These are phyloP conservation scores for Heliothis virescens DNA, from an alignment of 1,140 invertebrate species.

Conservation along the genomic window DNA sequence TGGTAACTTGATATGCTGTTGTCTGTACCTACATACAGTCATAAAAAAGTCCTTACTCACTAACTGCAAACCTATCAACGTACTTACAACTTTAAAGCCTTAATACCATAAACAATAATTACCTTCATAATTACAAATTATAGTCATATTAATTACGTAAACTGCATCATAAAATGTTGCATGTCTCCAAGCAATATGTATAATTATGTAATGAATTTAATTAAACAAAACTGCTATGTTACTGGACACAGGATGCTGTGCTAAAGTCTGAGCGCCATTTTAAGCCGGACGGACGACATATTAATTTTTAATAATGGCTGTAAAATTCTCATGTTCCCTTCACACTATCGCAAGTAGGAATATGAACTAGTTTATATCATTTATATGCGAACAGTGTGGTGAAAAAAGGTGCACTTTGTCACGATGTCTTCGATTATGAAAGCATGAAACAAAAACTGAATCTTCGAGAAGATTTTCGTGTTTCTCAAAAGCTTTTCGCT, in stretches of 20 bases:
- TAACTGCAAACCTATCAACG: neutral
- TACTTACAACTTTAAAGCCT: neutral
- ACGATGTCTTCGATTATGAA: too few species aligned
- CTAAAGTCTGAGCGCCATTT: conserved; percentile 43
- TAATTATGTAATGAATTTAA: conserved; percentile 54
- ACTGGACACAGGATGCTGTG: conserved; percentile 42
- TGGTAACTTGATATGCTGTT: too few species aligned
- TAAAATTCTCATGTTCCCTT: conserved; percentile 38
- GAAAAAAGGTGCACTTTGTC: neutral
- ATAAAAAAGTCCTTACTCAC: neutral
- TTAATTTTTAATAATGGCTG: conserved; percentile 49
- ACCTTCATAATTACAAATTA: conserved; percentile 19
- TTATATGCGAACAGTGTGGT: neutral
- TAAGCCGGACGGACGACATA: conserved; percentile 51
- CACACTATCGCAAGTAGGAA: neutral
- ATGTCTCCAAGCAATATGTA: conserved; percentile 34
- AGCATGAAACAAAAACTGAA: too few species aligned
- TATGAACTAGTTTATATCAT: neutral
- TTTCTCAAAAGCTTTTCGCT: too few species aligned
- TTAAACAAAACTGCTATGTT: conserved; percentile 48
- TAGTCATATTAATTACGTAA: conserved; percentile 22
- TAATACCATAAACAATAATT: conserved; percentile 19
- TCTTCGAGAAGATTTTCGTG: too few species aligned
- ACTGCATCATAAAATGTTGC: conserved; percentile 26
- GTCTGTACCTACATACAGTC: too few species aligned